These are phyloP conservation scores for Brachionus calyciflorus DNA, from an alignment of 1,140 invertebrate species.

Conservation along the genomic window DNA sequence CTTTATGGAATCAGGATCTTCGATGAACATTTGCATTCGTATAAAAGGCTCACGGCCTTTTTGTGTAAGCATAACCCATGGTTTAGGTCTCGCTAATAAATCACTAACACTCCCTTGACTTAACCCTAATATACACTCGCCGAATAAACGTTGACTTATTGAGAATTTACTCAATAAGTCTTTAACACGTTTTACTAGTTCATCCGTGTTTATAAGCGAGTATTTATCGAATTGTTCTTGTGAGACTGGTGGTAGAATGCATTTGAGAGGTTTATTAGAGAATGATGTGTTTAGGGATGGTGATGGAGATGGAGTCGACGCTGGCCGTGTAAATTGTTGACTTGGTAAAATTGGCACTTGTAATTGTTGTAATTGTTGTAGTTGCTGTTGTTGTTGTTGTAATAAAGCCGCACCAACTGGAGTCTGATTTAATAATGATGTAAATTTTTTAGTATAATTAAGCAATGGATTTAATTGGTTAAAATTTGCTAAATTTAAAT, in stretches of 20 bases:
- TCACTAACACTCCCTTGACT: constrained; percentile 78
- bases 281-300: neutral
- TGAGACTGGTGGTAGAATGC: constrained; percentile 73
- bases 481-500: neutral
- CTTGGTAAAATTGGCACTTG: neutral
- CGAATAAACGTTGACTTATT: constrained; percentile 95
- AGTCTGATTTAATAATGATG: neutral
- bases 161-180: constrained; percentile 96
- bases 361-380: neutral
- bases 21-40: constrained; percentile 94
- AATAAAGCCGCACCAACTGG: neutral
- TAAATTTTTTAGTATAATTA: constrained; percentile 1
- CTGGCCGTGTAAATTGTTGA: neutral
- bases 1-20: constrained; percentile 64
- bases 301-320: constrained; percentile 13
- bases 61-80: constrained; percentile 94
- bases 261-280: neutral
- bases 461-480: neutral
- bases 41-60: constrained; percentile 95
- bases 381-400: neutral
- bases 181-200: constrained; percentile 85
- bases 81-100: constrained; percentile 85
- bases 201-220: constrained; percentile 95
- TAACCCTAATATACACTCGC: constrained; percentile 90
- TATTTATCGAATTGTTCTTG: constrained; percentile 96